A percentile compares a stretch with the other conserved stretches of the same genome.
Conservation (phyloP, 2,888 invertebrate genomes). For the Habrosyne pyritoides region DNA sequence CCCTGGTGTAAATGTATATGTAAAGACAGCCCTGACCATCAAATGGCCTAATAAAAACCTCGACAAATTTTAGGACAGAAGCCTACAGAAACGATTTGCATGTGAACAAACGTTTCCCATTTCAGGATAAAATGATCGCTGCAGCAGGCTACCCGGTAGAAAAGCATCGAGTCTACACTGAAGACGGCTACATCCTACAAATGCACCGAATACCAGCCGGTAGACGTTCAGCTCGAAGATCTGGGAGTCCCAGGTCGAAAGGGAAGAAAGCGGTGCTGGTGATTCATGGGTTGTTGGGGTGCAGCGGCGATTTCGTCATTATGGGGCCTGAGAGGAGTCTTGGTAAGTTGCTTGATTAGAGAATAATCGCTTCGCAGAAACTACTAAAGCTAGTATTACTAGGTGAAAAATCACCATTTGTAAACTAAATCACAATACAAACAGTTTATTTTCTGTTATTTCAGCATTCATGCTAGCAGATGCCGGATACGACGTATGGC, state of each 20-base stretch:
- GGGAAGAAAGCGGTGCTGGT: slow-evolving; percentile 75
- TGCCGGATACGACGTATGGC: slow-evolving; percentile 85
- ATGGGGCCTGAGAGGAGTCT: slow-evolving; percentile 86
- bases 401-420: too few relatives aligned
- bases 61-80: too few relatives aligned
- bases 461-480: slow-evolving; percentile 82
- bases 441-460: too few relatives aligned
- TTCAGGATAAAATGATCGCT: slow-evolving; percentile 75
- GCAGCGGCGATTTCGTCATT: slow-evolving; percentile 87
- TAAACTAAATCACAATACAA: too few relatives aligned
- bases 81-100: too few relatives aligned
- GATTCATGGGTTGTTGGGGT: slow-evolving; percentile 85
- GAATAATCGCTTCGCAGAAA: too few relatives aligned
- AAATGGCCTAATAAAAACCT: too few relatives aligned
- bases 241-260: slow-evolving; percentile 43
- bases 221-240: slow-evolving; percentile 54
- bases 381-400: too few relatives aligned
- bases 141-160: slow-evolving; percentile 78
- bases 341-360: slow-evolving; percentile 76
- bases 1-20: too few relatives aligned
- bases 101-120: too few relatives aligned
- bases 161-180: slow-evolving; percentile 76
- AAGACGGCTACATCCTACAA: slow-evolving; percentile 85
- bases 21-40: too few relatives aligned
- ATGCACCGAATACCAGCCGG: slow-evolving; percentile 85